A percentile compares a stretch with the other conserved stretches of the same genome.
These are phyloP conservation scores for Cololabis saira DNA, from an alignment of 2,113 vertebrate genomes.

Conservation along the genomic window DNA sequence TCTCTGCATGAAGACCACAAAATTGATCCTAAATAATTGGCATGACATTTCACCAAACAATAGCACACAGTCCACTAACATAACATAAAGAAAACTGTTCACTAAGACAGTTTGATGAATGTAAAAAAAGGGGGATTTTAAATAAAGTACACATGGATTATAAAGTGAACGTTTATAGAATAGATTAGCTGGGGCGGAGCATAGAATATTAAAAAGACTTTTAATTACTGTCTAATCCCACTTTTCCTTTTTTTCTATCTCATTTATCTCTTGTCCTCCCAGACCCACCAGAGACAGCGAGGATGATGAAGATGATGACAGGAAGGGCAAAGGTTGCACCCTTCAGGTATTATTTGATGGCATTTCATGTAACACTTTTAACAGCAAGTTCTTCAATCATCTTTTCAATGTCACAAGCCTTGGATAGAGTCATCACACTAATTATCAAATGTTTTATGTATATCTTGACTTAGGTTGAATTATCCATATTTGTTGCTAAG, in stretches of 20 bases:
- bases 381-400: constrained; percentile 9
- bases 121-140: neutral
- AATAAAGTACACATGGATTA: neutral
- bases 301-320: constrained; percentile 96
- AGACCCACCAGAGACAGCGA: constrained; percentile 96
- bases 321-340: constrained; percentile 89
- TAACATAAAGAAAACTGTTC: neutral
- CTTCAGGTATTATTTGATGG: constrained; percentile 79
- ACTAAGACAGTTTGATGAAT: neutral
- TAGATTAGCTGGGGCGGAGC: constrained; percentile 15
- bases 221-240: constrained; percentile 48
- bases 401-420: neutral
- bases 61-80: neutral
- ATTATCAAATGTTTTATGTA: neutral
- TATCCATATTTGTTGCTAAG: too few relatives aligned
- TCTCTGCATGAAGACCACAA: too few relatives aligned
- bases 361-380: constrained; percentile 13
- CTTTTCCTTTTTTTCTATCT: constrained; percentile 12
- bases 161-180: constrained; percentile 17
- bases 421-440: neutral
- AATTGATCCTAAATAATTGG: too few relatives aligned
- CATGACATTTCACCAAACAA: neutral
- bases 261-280: constrained; percentile 34
- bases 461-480: neutral
- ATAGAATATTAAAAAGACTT: constrained; percentile 18